phyloP scores from a whole-genome alignment of 1,140 invertebrate species.

The Goniozus legneri region DNA sequence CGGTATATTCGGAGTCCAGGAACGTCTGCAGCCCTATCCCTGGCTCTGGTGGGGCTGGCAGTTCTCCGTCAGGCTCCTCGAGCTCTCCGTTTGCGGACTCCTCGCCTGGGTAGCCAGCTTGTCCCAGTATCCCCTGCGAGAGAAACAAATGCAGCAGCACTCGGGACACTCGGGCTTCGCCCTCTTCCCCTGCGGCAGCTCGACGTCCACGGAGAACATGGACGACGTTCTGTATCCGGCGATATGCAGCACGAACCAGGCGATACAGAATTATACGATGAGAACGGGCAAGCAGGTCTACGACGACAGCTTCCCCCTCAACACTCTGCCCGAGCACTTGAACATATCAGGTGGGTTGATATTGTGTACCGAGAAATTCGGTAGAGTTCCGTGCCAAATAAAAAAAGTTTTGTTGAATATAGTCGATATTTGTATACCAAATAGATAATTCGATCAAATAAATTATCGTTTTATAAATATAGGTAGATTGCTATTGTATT shows the following conservation, averaged over 20 bases:
- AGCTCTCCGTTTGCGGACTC: slow-evolving; percentile 77
- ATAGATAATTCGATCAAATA: no score
- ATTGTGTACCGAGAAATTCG: no score
- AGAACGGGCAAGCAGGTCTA: slow-evolving; percentile 74
- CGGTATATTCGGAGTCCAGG: slow-evolving; percentile 71
- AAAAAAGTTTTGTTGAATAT: no score
- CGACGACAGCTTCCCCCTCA: slow-evolving; percentile 61
- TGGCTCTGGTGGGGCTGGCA: slow-evolving; percentile 91
- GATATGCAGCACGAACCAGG: slow-evolving; percentile 80
- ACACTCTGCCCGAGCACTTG: slow-evolving; percentile 57
- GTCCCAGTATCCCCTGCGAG: slow-evolving; percentile 50
- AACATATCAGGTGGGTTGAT: slow-evolving; percentile 41
- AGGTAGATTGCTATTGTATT: no score
- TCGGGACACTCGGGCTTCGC: slow-evolving; percentile 65
- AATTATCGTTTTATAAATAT: no score
- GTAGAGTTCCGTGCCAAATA: no score
- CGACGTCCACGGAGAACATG: slow-evolving; percentile 66
- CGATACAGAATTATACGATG: slow-evolving; percentile 77
- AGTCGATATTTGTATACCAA: no score
- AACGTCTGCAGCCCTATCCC: slow-evolving; percentile 57
- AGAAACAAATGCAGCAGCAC: slow-evolving; percentile 53
- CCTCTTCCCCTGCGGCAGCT: slow-evolving; percentile 72
- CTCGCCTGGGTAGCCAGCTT: slow-evolving; percentile 80
- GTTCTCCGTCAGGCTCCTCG: slow-evolving; percentile 76
- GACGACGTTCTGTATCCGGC: slow-evolving; percentile 70